A percentile compares a stretch with the other conserved stretches of the same genome.
These are phyloP conservation scores for Notocelia uddmanniana DNA, from an alignment of 2,888 invertebrate species.

Conservation along the genomic window DNA sequence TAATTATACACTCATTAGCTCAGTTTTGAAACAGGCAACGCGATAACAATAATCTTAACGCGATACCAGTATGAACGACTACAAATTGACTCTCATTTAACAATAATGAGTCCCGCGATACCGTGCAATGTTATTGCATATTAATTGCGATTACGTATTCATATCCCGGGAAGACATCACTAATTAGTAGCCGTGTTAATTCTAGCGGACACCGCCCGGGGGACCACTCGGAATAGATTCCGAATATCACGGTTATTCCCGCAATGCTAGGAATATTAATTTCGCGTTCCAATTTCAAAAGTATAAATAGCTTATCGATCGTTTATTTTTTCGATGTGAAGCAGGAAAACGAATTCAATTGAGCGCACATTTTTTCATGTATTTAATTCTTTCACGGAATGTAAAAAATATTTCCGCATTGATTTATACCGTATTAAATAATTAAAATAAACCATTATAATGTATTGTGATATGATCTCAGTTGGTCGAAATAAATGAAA, in stretches of 20 bases:
- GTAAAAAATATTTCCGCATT: neutral
- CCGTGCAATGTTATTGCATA: slow-evolving; percentile 43
- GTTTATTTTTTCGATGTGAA: slow-evolving; percentile 4
- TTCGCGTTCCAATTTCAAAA: slow-evolving; percentile 28
- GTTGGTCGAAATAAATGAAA: no score
- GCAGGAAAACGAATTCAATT: neutral
- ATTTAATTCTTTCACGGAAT: neutral
- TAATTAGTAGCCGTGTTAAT: slow-evolving; percentile 45
- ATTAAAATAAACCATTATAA: neutral
- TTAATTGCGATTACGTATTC: slow-evolving; percentile 44
- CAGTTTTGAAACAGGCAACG: slow-evolving; percentile 11
- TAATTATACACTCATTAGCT: neutral
- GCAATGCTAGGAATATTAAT: slow-evolving; percentile 34
- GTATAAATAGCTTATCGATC: neutral
- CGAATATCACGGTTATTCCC: slow-evolving; percentile 13
- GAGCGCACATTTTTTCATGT: neutral
- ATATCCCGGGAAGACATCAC: slow-evolving; percentile 43
- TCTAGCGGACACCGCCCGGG: slow-evolving; percentile 38
- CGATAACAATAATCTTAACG: slow-evolving; percentile 26
- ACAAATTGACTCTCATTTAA: slow-evolving; percentile 38
- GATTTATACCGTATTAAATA: neutral
- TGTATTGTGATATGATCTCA: no score
- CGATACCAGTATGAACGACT: slow-evolving; percentile 34
- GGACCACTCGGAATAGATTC: slow-evolving; percentile 26
- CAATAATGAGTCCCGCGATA: slow-evolving; percentile 36